Percentiles rank a stretch among this genome's conserved stretches.
Conservation (phyloP, 2,113 vertebrate species). For the Aplodontia rufa region DNA sequence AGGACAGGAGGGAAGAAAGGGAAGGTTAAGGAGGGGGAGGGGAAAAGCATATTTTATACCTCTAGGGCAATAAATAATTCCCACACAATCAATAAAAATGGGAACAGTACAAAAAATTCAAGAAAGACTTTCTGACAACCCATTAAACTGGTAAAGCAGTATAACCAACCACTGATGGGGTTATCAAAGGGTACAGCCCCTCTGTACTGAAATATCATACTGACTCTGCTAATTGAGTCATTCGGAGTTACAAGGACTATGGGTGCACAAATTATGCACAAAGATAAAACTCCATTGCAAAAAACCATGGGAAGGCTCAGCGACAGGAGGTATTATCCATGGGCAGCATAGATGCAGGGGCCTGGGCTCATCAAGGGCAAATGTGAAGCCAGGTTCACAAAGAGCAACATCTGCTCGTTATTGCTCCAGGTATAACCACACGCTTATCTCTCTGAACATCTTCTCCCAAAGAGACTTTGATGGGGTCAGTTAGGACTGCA, state of each 20-base stretch:
- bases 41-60: no score
- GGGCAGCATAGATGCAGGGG: not conserved
- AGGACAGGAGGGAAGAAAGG: no score
- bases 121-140: not conserved
- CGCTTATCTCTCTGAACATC: not conserved
- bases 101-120: no score
- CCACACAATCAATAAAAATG: no score
- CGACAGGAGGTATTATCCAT: not conserved
- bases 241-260: not conserved
- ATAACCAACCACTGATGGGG: not conserved
- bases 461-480: not conserved
- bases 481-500: not conserved
- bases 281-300: not conserved
- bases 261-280: not conserved
- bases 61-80: no score
- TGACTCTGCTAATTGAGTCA: not conserved
- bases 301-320: not conserved
- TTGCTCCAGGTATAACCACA: not conserved
- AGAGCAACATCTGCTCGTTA: not conserved
- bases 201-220: not conserved
- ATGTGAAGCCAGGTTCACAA: not conserved
- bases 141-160: not conserved
- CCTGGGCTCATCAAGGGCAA: rapidly evolving
- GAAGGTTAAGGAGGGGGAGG: no score
- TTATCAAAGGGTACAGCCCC: not conserved